Conservation (phyloP, 2,797 vertebrate genomes). For the Myoxocephalus aenaeus region DNA sequence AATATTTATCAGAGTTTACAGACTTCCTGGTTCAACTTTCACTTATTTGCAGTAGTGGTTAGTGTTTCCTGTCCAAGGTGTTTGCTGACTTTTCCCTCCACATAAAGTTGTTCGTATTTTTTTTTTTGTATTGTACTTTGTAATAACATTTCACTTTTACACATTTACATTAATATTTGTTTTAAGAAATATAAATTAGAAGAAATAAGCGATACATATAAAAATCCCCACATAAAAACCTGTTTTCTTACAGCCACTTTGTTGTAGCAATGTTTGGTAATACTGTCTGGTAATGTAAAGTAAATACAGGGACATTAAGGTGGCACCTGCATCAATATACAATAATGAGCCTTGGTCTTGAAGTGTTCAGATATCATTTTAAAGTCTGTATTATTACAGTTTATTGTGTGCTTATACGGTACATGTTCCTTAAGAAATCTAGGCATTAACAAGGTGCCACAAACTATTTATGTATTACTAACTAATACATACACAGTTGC, state of each 20-base stretch:
- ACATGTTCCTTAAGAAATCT: background rate
- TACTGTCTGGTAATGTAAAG: too few relatives aligned
- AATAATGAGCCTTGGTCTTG: too few relatives aligned
- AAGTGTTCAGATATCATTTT: too few relatives aligned
- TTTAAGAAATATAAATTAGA: background rate
- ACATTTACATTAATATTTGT: background rate
- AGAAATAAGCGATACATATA: too few relatives aligned
- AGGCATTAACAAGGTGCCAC: background rate
- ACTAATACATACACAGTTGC: background rate
- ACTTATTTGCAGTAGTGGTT: background rate
- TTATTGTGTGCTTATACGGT: background rate
- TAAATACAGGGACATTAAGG: too few relatives aligned
- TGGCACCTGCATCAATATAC: too few relatives aligned
- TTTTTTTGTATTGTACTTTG: background rate
- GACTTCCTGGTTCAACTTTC: conserved; percentile 6
- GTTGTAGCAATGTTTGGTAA: too few relatives aligned
- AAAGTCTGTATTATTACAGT: background rate
- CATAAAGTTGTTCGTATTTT: background rate
- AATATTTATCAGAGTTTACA: conserved; percentile 27
- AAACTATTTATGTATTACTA: background rate
- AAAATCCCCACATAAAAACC: too few relatives aligned
- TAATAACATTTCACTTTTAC: background rate
- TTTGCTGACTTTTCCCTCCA: background rate
- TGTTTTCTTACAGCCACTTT: too few relatives aligned
- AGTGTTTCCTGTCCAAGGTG: conserved; percentile 26